phyloP scores from a whole-genome alignment of 2,113 vertebrate genomes.

The Anser cygnoides region DNA sequence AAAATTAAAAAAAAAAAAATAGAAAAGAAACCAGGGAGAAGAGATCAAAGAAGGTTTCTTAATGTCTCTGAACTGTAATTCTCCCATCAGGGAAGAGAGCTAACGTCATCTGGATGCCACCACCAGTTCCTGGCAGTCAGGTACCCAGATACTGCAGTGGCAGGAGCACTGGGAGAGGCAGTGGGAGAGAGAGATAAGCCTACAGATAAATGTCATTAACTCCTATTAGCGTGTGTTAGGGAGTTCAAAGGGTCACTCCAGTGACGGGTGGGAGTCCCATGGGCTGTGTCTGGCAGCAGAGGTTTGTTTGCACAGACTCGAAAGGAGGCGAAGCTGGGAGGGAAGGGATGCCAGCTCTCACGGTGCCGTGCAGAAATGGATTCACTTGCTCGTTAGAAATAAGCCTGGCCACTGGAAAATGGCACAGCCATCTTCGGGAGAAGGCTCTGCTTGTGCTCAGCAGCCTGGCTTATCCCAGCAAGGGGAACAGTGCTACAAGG shows the following conservation, averaged over 20 bases:
- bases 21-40: not conserved
- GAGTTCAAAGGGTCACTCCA: conserved; percentile 18
- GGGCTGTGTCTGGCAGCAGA: not conserved
- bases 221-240: not conserved
- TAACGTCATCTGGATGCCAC: not conserved
- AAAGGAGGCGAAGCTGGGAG: not conserved
- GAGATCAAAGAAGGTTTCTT: not conserved
- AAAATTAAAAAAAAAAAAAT: not conserved
- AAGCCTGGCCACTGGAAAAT: not conserved
- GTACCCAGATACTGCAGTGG: not conserved
- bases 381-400: not conserved
- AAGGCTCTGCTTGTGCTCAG: not conserved
- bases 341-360: not conserved
- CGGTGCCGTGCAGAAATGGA: not conserved
- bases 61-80: not conserved
- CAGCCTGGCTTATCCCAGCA: not conserved
- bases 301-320: not conserved
- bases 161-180: not conserved
- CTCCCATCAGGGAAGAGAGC: not conserved
- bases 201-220: conserved; percentile 40
- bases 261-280: not conserved
- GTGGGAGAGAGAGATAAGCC: not conserved
- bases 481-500: not conserved
- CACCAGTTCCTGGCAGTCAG: not conserved
- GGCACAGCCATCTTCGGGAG: not conserved